A percentile compares a stretch with the other conserved stretches of the same genome.
These are phyloP conservation scores for Platynereis dumerilii DNA, from an alignment of 2,888 invertebrate species.

Conservation along the genomic window DNA sequence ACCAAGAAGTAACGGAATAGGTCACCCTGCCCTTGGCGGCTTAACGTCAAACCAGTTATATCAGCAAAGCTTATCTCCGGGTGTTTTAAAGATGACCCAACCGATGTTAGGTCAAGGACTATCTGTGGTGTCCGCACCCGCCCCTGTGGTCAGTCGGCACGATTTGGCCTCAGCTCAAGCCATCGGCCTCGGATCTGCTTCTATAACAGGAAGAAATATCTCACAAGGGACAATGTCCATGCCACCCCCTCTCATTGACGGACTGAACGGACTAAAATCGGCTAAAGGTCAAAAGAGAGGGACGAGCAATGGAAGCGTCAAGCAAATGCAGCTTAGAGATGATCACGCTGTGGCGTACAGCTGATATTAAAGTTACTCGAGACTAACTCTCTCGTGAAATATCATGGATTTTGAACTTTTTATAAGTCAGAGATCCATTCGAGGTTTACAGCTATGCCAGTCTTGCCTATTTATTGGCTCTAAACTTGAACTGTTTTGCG, in stretches of 20 bases:
- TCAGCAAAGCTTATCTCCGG: conserved; percentile 26
- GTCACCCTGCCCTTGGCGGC: background rate
- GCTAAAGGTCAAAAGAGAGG: conserved; percentile 52
- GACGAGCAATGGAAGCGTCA: conserved; percentile 47
- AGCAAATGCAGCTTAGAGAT: conserved; percentile 54
- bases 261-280: conserved; percentile 37
- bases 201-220: background rate
- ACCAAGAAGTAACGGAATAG: conserved; percentile 12
- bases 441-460: no score
- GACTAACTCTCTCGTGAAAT: no score
- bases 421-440: no score
- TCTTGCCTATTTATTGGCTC: no score
- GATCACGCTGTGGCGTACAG: conserved; percentile 51
- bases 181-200: background rate
- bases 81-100: conserved; percentile 21
- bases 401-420: no score
- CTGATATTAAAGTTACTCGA: conserved; percentile 4
- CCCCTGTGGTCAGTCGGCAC: conserved; percentile 57
- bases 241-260: conserved; percentile 7
- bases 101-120: conserved; percentile 38
- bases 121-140: conserved; percentile 61
- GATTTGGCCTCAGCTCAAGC: conserved; percentile 34
- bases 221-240: background rate
- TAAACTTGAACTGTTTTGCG: no score
- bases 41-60: conserved; percentile 2